phyloP scores from a whole-genome alignment of 2,113 vertebrate species.

The Rhagologus leucostigma region DNA sequence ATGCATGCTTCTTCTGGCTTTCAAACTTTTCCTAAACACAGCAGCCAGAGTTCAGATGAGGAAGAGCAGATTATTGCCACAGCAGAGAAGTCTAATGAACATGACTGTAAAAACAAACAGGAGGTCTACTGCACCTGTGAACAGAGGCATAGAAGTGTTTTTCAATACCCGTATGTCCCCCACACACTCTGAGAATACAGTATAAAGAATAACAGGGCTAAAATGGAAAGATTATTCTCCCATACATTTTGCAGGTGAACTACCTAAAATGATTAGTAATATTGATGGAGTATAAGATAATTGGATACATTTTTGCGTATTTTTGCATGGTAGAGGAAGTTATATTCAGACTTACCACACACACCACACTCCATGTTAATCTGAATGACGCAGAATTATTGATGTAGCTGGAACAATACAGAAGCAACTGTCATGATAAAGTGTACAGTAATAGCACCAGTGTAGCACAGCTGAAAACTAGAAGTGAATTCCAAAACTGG shows the following conservation, averaged over 20 bases:
- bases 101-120: neutral
- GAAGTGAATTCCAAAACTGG: neutral
- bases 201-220: neutral
- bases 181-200: neutral
- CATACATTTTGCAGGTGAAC: neutral
- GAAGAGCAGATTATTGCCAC: neutral
- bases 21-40: neutral
- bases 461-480: neutral
- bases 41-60: neutral
- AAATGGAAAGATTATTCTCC: neutral
- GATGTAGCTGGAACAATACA: neutral
- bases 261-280: neutral
- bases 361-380: neutral
- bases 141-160: neutral
- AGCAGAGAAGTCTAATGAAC: neutral
- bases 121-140: no score
- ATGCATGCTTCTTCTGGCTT: fast-evolving
- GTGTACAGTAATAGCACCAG: neutral
- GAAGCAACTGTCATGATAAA: neutral
- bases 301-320: neutral
- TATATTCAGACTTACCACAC: neutral
- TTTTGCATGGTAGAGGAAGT: neutral
- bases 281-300: neutral
- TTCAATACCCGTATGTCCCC: neutral
- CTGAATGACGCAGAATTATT: neutral